Conservation (phyloP, 1,140 invertebrate species). For the Episyrphus balteatus region DNA sequence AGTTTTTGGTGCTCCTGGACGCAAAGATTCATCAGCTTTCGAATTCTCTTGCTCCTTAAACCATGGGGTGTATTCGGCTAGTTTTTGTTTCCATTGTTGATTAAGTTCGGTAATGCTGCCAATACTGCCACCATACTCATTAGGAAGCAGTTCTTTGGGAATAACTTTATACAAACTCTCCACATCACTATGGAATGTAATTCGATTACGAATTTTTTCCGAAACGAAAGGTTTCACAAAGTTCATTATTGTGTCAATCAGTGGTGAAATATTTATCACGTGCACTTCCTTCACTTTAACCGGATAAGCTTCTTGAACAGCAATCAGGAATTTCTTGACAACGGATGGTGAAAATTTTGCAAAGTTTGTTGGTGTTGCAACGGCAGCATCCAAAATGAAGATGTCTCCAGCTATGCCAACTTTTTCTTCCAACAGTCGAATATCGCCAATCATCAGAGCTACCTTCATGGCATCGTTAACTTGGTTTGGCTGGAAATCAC, state of each 20-base stretch:
- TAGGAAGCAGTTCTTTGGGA: slow-evolving; percentile 63
- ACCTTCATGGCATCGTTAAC: slow-evolving; percentile 63
- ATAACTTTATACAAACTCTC: slow-evolving; percentile 64
- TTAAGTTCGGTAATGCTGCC: slow-evolving; percentile 58
- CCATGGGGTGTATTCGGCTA: slow-evolving; percentile 62
- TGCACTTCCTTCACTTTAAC: slow-evolving; percentile 77
- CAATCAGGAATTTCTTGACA: slow-evolving; percentile 71
- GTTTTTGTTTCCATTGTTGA: slow-evolving; percentile 60
- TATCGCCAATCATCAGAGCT: slow-evolving; percentile 69
- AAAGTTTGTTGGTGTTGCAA: slow-evolving; percentile 61
- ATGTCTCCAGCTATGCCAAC: slow-evolving; percentile 70
- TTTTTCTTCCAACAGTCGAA: slow-evolving; percentile 61
- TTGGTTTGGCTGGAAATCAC: slow-evolving; percentile 45
- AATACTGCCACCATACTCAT: slow-evolving; percentile 66
- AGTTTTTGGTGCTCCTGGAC: slow-evolving; percentile 64
- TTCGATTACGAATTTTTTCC: slow-evolving; percentile 72
- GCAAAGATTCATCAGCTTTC: slow-evolving; percentile 59
- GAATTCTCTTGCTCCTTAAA: slow-evolving; percentile 60
- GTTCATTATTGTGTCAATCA: slow-evolving; percentile 70
- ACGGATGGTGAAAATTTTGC: slow-evolving; percentile 62
- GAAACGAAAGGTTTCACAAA: slow-evolving; percentile 76
- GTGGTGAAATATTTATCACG: slow-evolving; percentile 67
- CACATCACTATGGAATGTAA: slow-evolving; percentile 61
- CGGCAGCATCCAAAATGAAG: slow-evolving; percentile 63
- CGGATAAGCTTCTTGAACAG: slow-evolving; percentile 74